phyloP scores from a whole-genome alignment of 2,113 vertebrate species.

The Chunga burmeisteri region DNA sequence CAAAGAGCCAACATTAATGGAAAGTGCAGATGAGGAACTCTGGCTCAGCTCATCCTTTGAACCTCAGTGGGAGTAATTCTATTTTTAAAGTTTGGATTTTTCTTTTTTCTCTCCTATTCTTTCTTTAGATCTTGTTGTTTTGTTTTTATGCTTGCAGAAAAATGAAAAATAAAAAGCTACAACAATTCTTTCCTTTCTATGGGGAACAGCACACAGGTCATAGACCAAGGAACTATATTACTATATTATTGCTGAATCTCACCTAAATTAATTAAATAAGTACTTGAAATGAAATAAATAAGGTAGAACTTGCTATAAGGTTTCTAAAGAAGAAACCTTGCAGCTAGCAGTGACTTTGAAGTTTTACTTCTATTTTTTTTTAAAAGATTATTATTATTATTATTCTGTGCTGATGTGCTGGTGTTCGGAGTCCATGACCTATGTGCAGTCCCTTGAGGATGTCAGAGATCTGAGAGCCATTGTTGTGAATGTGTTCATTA shows the following conservation, averaged over 20 bases:
- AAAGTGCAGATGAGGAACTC: slow-evolving; percentile 16
- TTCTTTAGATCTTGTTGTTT: slow-evolving; percentile 16
- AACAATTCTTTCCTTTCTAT: not conserved
- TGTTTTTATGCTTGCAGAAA: slow-evolving; percentile 18
- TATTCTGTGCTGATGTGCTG: slow-evolving; percentile 39
- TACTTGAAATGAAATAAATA: slow-evolving; percentile 60
- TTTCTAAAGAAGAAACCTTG: slow-evolving; percentile 60
- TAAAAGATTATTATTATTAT: not conserved
- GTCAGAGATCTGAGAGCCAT: slow-evolving; percentile 65
- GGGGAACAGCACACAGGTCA: slow-evolving; percentile 34
- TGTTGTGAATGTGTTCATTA: slow-evolving; percentile 67
- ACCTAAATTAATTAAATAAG: slow-evolving; percentile 55
- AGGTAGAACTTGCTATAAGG: slow-evolving; percentile 38
- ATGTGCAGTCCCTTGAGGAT: slow-evolving; percentile 48
- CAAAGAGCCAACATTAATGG: slow-evolving; percentile 11
- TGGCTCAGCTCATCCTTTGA: not conserved
- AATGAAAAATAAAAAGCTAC: slow-evolving; percentile 5
- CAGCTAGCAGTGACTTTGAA: slow-evolving; percentile 63
- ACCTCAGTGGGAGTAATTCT: slow-evolving; percentile 3
- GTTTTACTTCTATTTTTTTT: not conserved
- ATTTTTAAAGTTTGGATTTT: slow-evolving; percentile 28
- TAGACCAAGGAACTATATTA: slow-evolving; percentile 28
- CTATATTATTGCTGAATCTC: slow-evolving; percentile 56
- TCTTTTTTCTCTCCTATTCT: slow-evolving; percentile 6
- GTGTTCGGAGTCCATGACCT: slow-evolving; percentile 59